Evolutionary conservation across 2,113 vertebrate species (phyloP).

Genomic region (Oxyruncus cristatus): DNA sequence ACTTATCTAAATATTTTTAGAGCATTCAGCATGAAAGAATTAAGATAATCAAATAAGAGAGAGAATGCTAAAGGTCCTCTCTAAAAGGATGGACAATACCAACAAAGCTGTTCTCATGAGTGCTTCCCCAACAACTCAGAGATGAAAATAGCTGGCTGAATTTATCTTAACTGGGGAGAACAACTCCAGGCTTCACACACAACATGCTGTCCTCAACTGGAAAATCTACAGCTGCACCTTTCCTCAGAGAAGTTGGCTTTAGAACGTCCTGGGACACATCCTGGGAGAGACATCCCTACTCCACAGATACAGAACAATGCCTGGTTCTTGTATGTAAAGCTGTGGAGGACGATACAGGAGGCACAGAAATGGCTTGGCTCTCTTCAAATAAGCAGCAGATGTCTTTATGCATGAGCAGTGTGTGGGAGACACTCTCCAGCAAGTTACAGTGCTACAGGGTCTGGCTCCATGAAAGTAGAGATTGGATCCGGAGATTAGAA

Average conservation of each 20-base stretch:
- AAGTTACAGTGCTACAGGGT: conserved; percentile 22
- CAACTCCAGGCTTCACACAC: neutral
- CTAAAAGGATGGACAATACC: neutral
- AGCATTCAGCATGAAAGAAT: neutral
- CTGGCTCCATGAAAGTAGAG: conserved; percentile 35
- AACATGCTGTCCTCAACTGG: neutral
- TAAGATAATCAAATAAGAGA: neutral
- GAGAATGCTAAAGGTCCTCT: neutral
- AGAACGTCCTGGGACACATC: neutral
- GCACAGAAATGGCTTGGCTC: conserved; percentile 24
- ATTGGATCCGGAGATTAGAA: conserved; percentile 30
- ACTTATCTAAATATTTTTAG: neutral
- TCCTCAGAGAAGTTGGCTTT: neutral
- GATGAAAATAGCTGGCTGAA: neutral
- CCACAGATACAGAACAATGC: neutral
- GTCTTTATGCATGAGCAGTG: conserved; percentile 44
- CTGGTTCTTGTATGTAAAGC: neutral
- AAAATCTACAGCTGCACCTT: neutral
- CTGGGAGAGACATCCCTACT: neutral
- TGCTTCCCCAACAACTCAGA: neutral
- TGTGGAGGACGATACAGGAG: neutral
- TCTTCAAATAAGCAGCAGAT: conserved; percentile 59
- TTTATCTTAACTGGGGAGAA: neutral
- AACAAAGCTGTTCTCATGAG: neutral
- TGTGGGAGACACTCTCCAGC: conserved; percentile 54